These are phyloP conservation scores for Saccopteryx bilineata DNA, from an alignment of 2,113 vertebrate genomes.

Conservation along the genomic window DNA sequence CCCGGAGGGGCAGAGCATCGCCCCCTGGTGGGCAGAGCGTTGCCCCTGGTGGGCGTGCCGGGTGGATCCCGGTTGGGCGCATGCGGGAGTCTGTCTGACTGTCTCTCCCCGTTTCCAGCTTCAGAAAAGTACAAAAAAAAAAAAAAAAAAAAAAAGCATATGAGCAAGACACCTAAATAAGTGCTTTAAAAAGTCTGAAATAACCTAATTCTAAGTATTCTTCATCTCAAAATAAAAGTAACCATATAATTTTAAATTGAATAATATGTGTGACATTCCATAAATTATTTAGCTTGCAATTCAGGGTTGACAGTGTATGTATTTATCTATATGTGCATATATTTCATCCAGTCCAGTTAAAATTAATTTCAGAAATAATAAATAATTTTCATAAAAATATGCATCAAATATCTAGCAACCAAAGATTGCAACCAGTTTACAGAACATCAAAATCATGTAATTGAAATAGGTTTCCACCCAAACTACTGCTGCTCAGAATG, in stretches of 20 bases:
- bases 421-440: background rate
- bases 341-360: background rate
- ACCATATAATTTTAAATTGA: background rate
- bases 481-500: background rate
- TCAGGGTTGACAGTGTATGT: background rate
- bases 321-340: background rate
- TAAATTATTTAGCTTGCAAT: background rate
- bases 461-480: background rate
- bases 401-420: background rate
- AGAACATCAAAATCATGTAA: background rate
- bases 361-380: conserved; percentile 5
- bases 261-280: background rate
- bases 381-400: background rate
- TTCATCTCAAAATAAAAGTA: conserved; percentile 47
- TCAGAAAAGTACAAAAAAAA: no score
- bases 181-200: background rate
- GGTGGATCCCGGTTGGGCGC: no score
- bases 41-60: no score
- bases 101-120: no score
- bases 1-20: no score
- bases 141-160: background rate
- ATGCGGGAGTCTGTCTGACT: no score
- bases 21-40: no score
- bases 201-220: background rate
- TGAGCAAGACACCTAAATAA: background rate